Evolutionary conservation across 2,888 invertebrate genomes (phyloP), one percentile per base, ranked within the genome.

Genomic region (Tyria jacobaeae): DNA sequence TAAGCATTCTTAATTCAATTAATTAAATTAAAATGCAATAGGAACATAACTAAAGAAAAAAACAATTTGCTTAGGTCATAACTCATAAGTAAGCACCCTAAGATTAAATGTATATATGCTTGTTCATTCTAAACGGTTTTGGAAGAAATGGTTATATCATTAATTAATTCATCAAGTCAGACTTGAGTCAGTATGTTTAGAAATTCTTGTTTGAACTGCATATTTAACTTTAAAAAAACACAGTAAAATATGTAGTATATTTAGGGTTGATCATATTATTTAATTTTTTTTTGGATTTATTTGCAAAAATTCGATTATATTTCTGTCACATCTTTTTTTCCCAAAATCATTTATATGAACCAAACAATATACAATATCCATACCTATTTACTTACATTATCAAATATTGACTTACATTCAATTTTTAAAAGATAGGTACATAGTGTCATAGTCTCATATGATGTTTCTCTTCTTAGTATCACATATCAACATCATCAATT

Each of bases 401-500:
- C 17, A 15, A 51, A 39, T 15, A 27, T 58, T 55, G 48, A 78
- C 71, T 69, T 77, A 71, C 73, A 75, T 60, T 66, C 66, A 62
- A 66, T 56, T 59, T 69, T 68, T 52, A 39, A 67, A 64, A 76
- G 76, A 76, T 78, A 76, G 76, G 78, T 78, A 76, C 76, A 73
- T 49, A 56, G 68, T 72, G 66, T 77, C 39, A 62, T 54, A 72
- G 66, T 70, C 68, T 71, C 12, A 60, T 53, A 1, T 39, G 3
- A 51, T 41, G 35, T 31, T 25, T 24, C 14, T 17, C 9, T 52
- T 49, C 63, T 34, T 57, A 64, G 44, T 59, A 79, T 90, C 87
- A 93, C 89, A 94, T 94, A 64, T 94, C 94, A 44, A 93, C 78
- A 64, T 93, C 94, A 57, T 89, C 89, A 82, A 87, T 86, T 7